Conservation (phyloP, 2,797 vertebrate genomes). For the Carapus acus region DNA sequence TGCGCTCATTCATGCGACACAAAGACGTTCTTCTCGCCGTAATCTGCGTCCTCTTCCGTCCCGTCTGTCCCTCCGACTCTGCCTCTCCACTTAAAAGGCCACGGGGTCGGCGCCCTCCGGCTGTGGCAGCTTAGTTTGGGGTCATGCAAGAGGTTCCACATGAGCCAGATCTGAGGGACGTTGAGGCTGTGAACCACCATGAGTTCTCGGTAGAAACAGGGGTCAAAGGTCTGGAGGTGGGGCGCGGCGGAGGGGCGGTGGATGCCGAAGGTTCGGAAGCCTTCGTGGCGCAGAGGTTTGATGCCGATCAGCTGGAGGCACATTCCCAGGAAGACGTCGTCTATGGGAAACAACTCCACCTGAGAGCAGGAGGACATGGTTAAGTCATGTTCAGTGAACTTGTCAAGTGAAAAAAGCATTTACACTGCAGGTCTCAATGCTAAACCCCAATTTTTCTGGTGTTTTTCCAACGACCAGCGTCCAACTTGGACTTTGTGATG, state of each 20-base stretch:
- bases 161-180: conserved; percentile 93
- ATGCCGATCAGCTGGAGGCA: conserved; percentile 87
- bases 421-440: too few species aligned
- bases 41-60: conserved; percentile 42
- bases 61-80: background rate
- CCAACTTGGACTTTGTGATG: too few species aligned
- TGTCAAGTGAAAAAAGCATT: too few species aligned
- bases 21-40: conserved; percentile 61
- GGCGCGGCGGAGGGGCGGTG: conserved; percentile 87
- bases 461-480: too few species aligned
- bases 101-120: conserved; percentile 48
- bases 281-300: conserved; percentile 80
- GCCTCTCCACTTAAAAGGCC: conserved; percentile 80
- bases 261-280: conserved; percentile 95
- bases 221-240: conserved; percentile 88
- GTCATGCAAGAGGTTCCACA: conserved; percentile 93
- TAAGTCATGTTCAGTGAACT: too few species aligned
- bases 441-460: too few species aligned
- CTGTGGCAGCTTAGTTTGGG: conserved; percentile 77
- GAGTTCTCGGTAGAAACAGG: conserved; percentile 93
- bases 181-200: conserved; percentile 96
- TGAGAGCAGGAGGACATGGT: conserved; percentile 26
- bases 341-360: conserved; percentile 96
- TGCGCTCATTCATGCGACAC: conserved; percentile 41
- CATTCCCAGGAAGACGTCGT: conserved; percentile 98